A percentile compares a stretch with the other conserved stretches of the same genome.
Conservation (phyloP, 2,113 vertebrate genomes). For the Cichladusa arquata region DNA sequence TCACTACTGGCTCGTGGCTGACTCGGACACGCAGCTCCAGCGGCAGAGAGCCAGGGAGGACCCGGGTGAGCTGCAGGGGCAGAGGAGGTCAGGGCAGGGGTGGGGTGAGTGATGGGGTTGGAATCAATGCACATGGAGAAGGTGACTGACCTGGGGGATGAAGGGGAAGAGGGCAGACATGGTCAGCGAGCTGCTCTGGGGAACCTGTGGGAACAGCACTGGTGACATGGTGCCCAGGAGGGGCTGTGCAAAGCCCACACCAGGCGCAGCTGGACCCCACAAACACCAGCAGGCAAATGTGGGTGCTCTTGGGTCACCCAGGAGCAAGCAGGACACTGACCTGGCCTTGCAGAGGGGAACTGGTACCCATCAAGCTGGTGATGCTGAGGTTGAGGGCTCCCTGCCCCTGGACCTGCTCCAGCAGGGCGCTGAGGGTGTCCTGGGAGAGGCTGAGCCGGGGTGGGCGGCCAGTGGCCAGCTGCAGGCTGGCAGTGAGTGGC, state of each 20-base stretch:
- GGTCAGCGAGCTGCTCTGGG: background rate
- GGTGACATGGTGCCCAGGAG: rapidly evolving
- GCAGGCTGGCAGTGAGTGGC: background rate
- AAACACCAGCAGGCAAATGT: rapidly evolving
- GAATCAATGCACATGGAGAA: rapidly evolving
- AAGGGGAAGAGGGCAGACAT: background rate
- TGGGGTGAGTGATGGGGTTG: rapidly evolving
- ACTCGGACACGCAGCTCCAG: slow-evolving; percentile 24
- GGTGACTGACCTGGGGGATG: slow-evolving; percentile 57
- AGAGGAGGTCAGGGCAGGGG: background rate
- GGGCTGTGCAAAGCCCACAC: background rate
- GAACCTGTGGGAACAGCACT: background rate
- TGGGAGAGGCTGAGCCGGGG: slow-evolving; percentile 55
- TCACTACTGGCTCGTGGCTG: background rate
- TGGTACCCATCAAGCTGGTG: background rate
- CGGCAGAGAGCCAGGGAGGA: background rate
- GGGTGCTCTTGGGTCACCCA: background rate
- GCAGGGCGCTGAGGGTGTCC: background rate
- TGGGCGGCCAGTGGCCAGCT: background rate
- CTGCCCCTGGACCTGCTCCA: background rate
- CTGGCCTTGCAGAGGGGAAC: rapidly evolving
- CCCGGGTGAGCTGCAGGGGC: background rate
- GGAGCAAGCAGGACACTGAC: background rate
- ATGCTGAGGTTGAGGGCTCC: slow-evolving; percentile 44
- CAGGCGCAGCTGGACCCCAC: background rate